Evolutionary conservation across 2,888 invertebrate species (phyloP).

Genomic region (Drosophila neotestacea): DNA sequence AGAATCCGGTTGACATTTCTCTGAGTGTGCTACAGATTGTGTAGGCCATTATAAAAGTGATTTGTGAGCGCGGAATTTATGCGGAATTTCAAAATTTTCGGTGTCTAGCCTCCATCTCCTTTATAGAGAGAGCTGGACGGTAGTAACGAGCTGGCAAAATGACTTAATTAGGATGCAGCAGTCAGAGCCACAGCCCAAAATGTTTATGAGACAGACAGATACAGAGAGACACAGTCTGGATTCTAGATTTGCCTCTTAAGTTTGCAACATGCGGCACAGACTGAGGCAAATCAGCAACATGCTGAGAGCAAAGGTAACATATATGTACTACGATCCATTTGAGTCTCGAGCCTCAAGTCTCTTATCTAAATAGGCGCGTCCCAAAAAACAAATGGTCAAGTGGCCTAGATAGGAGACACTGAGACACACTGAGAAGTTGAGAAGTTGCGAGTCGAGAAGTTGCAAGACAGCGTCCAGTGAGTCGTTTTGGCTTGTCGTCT

Average conservation of each 20-base stretch:
- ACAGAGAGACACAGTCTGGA: conserved; percentile 23
- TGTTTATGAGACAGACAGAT: conserved; percentile 51
- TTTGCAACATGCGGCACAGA: conserved; percentile 44
- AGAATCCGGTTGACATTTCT: background rate
- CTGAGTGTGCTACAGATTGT: conserved; percentile 18
- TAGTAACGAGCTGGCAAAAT: conserved; percentile 78
- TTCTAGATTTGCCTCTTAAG: conserved; percentile 55
- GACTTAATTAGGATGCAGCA: conserved; percentile 72
- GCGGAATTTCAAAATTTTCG: conserved; percentile 47
- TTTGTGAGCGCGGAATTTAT: conserved; percentile 72
- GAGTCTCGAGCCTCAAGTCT: conserved; percentile 21
- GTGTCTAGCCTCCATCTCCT: conserved; percentile 40
- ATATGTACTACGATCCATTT: background rate
- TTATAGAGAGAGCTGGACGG: conserved; percentile 19
- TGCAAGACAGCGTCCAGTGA: background rate
- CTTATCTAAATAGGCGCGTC: conserved; percentile 81
- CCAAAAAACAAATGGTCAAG: conserved; percentile 80
- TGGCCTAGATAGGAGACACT: conserved; percentile 62
- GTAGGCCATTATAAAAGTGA: conserved; percentile 74
- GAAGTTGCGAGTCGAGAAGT: background rate
- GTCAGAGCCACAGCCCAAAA: conserved; percentile 48
- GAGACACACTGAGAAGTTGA: background rate
- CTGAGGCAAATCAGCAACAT: conserved; percentile 39
- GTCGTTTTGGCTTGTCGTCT: conserved; percentile 56
- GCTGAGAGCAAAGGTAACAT: conserved; percentile 45